These are phyloP conservation scores for Lepidiolamprologus cunningtoni DNA, from an alignment of 2,113 vertebrate genomes.

Conservation along the genomic window DNA sequence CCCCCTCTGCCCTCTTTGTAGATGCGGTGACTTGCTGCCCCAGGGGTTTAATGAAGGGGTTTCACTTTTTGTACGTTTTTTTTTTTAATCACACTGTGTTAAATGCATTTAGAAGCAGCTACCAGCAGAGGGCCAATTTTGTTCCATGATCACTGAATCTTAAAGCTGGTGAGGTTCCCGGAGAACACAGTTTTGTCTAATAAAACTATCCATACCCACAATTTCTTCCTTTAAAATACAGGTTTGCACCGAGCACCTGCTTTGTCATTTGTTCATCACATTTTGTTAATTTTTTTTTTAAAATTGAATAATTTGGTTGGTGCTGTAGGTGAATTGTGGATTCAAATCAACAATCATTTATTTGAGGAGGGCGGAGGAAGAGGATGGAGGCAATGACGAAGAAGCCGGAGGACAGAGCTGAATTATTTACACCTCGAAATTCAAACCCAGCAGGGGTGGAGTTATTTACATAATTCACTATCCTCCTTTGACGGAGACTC, in stretches of 20 bases:
- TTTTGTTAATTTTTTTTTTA: background rate
- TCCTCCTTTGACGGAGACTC: background rate
- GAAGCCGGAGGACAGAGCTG: background rate
- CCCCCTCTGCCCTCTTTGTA: background rate
- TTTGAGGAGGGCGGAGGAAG: background rate
- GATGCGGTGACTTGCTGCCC: background rate
- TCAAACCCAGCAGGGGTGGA: background rate
- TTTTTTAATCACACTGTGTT: background rate
- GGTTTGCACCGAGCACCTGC: background rate
- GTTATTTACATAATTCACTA: constrained; percentile 1
- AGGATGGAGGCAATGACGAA: background rate
- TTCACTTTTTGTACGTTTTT: background rate
- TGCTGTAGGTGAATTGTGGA: background rate
- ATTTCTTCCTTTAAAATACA: background rate
- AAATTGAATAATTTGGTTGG: background rate
- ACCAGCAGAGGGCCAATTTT: constrained; percentile 18
- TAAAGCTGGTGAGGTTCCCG: background rate
- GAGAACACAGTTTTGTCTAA: background rate
- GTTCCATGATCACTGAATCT: background rate
- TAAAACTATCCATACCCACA: background rate
- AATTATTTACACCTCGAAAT: constrained; percentile 52
- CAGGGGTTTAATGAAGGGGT: background rate
- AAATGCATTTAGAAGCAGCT: background rate
- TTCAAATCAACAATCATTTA: background rate
- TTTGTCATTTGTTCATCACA: background rate